These are phyloP conservation scores for Formica aserva DNA, from an alignment of 2,888 invertebrate species.

Conservation along the genomic window DNA sequence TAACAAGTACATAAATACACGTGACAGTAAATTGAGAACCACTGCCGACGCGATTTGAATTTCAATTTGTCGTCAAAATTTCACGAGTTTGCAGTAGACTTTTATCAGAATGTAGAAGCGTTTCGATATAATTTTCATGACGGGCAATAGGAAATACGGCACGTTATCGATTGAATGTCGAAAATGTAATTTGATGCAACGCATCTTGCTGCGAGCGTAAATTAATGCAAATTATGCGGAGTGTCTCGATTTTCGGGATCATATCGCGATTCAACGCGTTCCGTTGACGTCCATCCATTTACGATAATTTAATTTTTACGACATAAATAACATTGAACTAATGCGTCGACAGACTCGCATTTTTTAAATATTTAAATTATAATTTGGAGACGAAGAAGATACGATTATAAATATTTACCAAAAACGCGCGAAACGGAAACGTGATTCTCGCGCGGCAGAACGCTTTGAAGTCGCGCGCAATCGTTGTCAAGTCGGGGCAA, in stretches of 20 bases:
- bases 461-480: constrained; percentile 31
- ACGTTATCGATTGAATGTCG: constrained; percentile 46
- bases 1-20: not conserved
- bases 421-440: constrained; percentile 10
- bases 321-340: not conserved
- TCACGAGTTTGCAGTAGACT: constrained; percentile 22
- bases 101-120: constrained; percentile 25
- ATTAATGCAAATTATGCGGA: constrained; percentile 41
- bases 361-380: not conserved
- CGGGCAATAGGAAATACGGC: constrained; percentile 8
- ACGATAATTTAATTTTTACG: constrained; percentile 3
- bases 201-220: constrained; percentile 36
- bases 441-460: not conserved
- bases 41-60: constrained; percentile 36
- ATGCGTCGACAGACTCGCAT: not conserved
- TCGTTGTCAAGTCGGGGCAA: constrained; percentile 2
- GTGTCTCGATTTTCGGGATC: constrained; percentile 29
- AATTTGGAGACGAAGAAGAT: not conserved
- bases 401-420: not conserved
- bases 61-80: constrained; percentile 53
- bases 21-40: constrained; percentile 22
- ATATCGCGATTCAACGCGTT: not conserved
- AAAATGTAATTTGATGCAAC: constrained; percentile 45
- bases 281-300: not conserved
- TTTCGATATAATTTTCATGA: constrained; percentile 50